A percentile compares a stretch with the other conserved stretches of the same genome.
These are phyloP conservation scores for Nesoenas mayeri DNA, from an alignment of 2,113 vertebrate genomes.

Conservation along the genomic window DNA sequence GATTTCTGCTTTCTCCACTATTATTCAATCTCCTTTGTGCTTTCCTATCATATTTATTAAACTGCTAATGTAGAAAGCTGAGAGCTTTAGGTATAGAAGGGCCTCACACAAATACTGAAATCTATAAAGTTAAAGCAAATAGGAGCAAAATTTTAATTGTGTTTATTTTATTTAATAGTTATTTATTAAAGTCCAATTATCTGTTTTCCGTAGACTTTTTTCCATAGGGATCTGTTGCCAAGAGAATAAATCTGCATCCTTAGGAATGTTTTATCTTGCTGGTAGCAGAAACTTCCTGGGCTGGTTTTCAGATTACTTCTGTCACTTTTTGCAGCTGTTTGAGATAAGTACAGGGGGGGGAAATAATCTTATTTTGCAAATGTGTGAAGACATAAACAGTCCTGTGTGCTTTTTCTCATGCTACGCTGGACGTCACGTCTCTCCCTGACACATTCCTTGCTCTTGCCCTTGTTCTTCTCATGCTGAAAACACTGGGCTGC, in stretches of 20 bases:
- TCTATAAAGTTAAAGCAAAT: neutral
- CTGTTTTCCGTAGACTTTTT: neutral
- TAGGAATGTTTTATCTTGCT: neutral
- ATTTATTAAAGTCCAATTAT: neutral
- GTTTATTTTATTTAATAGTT: neutral
- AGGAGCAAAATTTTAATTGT: neutral
- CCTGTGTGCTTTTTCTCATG: neutral
- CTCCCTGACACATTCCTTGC: rapidly evolving
- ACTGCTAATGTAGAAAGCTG: neutral
- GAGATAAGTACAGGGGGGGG: neutral
- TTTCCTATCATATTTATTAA: neutral
- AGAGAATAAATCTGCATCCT: neutral
- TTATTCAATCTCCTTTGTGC: neutral
- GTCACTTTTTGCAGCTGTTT: neutral
- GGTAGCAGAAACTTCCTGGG: neutral
- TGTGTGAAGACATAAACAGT: neutral
- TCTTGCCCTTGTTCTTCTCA: neutral
- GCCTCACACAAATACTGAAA: neutral
- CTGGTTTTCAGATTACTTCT: neutral
- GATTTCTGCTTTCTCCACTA: neutral
- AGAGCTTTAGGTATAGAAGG: neutral
- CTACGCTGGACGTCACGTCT: rapidly evolving
- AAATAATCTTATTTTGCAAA: neutral
- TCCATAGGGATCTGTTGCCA: neutral
- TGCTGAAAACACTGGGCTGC: neutral